Base-by-base conservation (phyloP, 2,113 vertebrate genomes). In the Seriola rivoliana region DNA sequence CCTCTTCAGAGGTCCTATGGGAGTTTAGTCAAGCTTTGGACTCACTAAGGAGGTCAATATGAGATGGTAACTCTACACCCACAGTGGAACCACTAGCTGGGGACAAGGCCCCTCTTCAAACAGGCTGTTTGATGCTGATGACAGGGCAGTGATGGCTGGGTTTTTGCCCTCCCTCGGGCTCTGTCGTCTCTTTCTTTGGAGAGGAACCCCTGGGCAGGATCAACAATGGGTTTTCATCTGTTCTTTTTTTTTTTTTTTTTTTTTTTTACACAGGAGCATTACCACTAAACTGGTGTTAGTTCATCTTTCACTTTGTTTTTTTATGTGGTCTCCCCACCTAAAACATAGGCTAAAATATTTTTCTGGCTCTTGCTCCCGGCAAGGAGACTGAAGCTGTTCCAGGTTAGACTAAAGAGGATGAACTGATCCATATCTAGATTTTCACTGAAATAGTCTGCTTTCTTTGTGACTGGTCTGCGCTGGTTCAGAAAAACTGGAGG, bases 61-160 rank as follows among this genome's bases (percentile, higher is more conserved):
- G 42, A 80, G 78, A 52, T 70, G 52, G 93, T 93, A 95, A 95
- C 91, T 85, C 76, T 92, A 95, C 84, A 94, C 91, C 91, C 82
- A 84, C 84, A 79, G 63, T 70, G 84, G 81, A 93, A 85, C 85
- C 80, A 81, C 74, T 85, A 71, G 75, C 82, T 88, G 82, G 84
- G 76, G 85, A 91, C 84, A 86, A 86, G 78, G 88, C 84, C 83
- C 82, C 88, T 92, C 93, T 92, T 95, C 92, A 95, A 95, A 95
- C 85, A 71, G 81, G 63, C 87, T 66, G 86, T 93, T 94, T 94
- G 91, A 95, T 93, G 92, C 93, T 88, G 92, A 94, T 94, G 92
- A 94, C 94, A 93, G 89, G 82, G 88, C 85, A 78, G 91, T 92
- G 90, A 92, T 60, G 89, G 85, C 89, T 86, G 90, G 86, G 65